Evolutionary conservation across 2,888 invertebrate genomes (phyloP).

Genomic region (Nemotelus pantherinus): DNA sequence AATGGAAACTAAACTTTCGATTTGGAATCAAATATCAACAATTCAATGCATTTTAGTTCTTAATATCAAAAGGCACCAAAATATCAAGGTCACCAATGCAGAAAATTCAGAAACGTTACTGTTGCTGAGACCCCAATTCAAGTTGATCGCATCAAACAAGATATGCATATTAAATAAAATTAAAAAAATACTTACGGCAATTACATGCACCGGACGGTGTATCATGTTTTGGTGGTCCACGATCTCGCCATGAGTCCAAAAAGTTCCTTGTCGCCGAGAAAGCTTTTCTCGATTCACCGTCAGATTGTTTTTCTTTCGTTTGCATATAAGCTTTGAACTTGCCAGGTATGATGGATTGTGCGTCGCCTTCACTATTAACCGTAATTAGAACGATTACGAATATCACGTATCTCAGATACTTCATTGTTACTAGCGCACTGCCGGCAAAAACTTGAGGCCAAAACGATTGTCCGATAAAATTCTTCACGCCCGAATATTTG

Average conservation of each 20-base stretch:
- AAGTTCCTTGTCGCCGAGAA: conserved; percentile 66
- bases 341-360: conserved; percentile 57
- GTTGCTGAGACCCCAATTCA: neutral
- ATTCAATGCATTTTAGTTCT: no score
- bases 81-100: no score
- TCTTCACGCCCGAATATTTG: no score
- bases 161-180: neutral
- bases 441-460: neutral
- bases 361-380: conserved; percentile 9
- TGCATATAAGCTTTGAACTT: conserved; percentile 60
- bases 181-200: conserved; percentile 70
- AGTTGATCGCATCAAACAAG: neutral
- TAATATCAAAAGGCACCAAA: no score
- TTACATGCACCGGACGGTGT: conserved; percentile 69
- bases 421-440: neutral
- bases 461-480: no score
- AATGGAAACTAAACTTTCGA: no score
- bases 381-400: conserved; percentile 12
- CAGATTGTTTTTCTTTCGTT: conserved; percentile 53
- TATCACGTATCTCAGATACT: neutral
- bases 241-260: conserved; percentile 71
- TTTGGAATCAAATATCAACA: no score
- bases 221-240: conserved; percentile 70
- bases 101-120: no score
- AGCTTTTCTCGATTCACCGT: conserved; percentile 55